Conservation (phyloP, 2,113 vertebrate species). For the Ophiodon elongatus region DNA sequence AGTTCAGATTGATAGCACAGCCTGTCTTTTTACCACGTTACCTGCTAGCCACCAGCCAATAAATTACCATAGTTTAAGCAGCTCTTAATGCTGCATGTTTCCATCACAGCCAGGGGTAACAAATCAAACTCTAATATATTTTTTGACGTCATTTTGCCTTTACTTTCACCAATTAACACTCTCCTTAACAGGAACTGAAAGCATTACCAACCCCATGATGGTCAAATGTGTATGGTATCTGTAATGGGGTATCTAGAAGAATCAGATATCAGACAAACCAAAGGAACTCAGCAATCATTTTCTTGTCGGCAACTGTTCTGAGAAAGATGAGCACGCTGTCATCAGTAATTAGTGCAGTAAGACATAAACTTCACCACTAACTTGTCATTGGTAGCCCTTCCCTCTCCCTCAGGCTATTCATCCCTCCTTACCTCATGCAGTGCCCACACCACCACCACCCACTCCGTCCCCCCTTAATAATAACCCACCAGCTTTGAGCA, state of each 20-base stretch:
- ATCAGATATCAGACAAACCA: conserved; percentile 38
- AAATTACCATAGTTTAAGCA: conserved; percentile 15
- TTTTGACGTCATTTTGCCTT: conserved; percentile 4
- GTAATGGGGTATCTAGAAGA: conserved; percentile 9
- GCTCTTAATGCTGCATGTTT: conserved; percentile 8
- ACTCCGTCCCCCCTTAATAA: conserved; percentile 59
- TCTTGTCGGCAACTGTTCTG: conserved; percentile 52
- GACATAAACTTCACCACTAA: conserved; percentile 59
- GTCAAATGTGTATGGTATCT: neutral
- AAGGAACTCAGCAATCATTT: conserved; percentile 40
- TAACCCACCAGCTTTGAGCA: conserved; percentile 62
- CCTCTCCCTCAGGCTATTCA: conserved; percentile 62
- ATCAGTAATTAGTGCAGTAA: conserved; percentile 62
- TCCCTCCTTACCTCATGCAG: conserved; percentile 55
- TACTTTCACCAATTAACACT: conserved; percentile 22
- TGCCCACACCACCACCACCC: conserved; percentile 12
- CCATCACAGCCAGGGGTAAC: conserved; percentile 11
- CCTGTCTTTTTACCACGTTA: neutral
- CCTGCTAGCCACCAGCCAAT: conserved; percentile 6
- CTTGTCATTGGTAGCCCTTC: conserved; percentile 66
- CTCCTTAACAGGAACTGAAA: conserved; percentile 11
- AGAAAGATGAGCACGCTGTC: conserved; percentile 60
- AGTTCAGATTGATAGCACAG: conserved; percentile 9
- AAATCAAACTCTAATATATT: conserved; percentile 6
- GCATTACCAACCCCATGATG: neutral